A percentile compares a stretch with the other conserved stretches of the same genome.
Evolutionary conservation across 2,113 vertebrate species (phyloP).

Genomic region (Myiagra hebetior): DNA sequence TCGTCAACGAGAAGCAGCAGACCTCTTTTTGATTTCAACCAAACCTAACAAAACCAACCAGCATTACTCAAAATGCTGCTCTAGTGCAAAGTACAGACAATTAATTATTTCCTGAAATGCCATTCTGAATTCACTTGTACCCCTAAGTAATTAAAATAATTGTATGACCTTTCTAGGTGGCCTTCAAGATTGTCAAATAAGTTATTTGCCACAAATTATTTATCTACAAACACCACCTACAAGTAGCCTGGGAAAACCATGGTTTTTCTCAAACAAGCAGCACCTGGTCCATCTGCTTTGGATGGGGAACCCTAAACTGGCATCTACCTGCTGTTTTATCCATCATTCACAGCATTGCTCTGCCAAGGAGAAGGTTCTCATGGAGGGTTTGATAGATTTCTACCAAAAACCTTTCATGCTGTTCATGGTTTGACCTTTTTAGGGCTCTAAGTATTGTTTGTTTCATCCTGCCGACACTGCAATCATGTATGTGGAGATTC

Average conservation of each 20-base stretch:
- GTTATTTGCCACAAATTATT: neutral
- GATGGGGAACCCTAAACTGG: neutral
- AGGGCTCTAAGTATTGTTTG: neutral
- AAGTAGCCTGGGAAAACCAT: neutral
- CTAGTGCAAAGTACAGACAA: neutral
- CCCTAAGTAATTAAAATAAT: neutral
- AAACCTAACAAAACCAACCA: neutral
- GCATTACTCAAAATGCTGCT: neutral
- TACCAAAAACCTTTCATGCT: neutral
- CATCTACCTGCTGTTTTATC: neutral
- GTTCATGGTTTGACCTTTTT: neutral
- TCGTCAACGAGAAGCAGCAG: neutral
- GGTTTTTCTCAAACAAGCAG: neutral
- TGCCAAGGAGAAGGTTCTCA: neutral
- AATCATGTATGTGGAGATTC: neutral
- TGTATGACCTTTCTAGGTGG: neutral
- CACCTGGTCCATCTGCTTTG: neutral
- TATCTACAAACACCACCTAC: neutral
- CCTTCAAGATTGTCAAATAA: neutral
- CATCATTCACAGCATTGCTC: neutral
- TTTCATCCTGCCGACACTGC: neutral
- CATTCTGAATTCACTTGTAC: neutral
- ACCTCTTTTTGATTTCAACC: neutral
- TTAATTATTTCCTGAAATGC: neutral
- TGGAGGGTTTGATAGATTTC: neutral